Percentiles rank a stretch among this genome's conserved stretches.
phyloP scores from a whole-genome alignment of 2,888 invertebrate genomes.

The Tenodera sinensis region DNA sequence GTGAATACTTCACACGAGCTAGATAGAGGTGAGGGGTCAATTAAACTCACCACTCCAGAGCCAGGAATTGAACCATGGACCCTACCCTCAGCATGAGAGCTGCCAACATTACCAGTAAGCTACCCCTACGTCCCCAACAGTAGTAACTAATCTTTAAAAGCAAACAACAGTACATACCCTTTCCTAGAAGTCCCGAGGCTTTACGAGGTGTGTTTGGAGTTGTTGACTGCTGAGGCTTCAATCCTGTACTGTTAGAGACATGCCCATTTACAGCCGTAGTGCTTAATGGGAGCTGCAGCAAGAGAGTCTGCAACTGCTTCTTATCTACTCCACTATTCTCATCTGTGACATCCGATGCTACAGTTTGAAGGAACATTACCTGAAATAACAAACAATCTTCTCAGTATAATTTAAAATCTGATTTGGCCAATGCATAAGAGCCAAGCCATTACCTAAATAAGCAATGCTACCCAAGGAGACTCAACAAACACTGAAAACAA shows the following conservation, averaged over 20 bases:
- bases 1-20: too few species aligned
- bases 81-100: too few species aligned
- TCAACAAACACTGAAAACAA: too few species aligned
- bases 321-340: conserved; percentile 38
- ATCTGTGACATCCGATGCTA: conserved; percentile 38
- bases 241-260: not conserved
- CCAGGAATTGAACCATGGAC: too few species aligned
- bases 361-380: conserved; percentile 43
- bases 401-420: not conserved
- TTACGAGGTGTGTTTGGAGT: conserved; percentile 41
- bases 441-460: too few species aligned
- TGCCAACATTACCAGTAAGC: too few species aligned
- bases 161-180: conserved; percentile 40
- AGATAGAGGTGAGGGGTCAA: too few species aligned
- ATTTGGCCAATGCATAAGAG: not conserved
- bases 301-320: conserved; percentile 43
- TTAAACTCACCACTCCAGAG: too few species aligned
- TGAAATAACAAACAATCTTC: conserved; percentile 34
- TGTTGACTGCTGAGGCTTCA: conserved; percentile 22
- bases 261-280: conserved; percentile 10
- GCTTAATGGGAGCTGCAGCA: conserved; percentile 41
- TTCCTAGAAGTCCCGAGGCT: conserved; percentile 43
- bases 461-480: too few species aligned
- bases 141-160: not conserved
- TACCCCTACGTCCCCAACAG: too few species aligned